Conservation (phyloP, 1,140 invertebrate genomes). For the Drosophila azteca region DNA sequence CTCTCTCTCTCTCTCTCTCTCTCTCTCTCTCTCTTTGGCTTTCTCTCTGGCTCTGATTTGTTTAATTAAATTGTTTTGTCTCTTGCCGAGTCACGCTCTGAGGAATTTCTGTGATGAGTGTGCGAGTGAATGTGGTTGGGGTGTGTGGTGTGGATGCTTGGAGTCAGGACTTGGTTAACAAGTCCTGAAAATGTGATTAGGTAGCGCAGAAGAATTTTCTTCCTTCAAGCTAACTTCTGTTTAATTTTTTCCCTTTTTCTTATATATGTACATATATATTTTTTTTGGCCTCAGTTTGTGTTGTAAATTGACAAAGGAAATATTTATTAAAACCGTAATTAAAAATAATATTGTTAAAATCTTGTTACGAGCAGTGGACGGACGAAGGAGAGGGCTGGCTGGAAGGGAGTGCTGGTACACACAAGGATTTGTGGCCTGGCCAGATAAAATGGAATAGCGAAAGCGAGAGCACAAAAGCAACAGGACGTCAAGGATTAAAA, state of each 20-base stretch:
- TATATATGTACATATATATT: too few species aligned
- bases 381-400: constrained; percentile 14
- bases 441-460: constrained; percentile 45
- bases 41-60: constrained; percentile 56
- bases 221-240: constrained; percentile 28
- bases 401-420: constrained; percentile 23
- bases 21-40: constrained; percentile 25
- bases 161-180: constrained; percentile 31
- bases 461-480: constrained; percentile 52
- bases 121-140: constrained; percentile 1
- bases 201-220: constrained; percentile 11
- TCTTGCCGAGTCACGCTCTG: constrained; percentile 47
- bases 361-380: constrained; percentile 42
- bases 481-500: constrained; percentile 80
- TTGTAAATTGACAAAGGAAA: constrained; percentile 73
- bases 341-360: constrained; percentile 78
- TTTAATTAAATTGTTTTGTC: constrained; percentile 75
- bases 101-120: constrained; percentile 32
- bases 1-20: too few species aligned
- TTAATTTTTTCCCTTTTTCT: constrained; percentile 3
- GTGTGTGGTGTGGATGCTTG: neutral
- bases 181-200: constrained; percentile 46
- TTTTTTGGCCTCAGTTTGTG: constrained; percentile 22
- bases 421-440: constrained; percentile 51
- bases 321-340: constrained; percentile 78